Conservation (phyloP, 2,888 invertebrate genomes). For the Machimus rusticus region DNA sequence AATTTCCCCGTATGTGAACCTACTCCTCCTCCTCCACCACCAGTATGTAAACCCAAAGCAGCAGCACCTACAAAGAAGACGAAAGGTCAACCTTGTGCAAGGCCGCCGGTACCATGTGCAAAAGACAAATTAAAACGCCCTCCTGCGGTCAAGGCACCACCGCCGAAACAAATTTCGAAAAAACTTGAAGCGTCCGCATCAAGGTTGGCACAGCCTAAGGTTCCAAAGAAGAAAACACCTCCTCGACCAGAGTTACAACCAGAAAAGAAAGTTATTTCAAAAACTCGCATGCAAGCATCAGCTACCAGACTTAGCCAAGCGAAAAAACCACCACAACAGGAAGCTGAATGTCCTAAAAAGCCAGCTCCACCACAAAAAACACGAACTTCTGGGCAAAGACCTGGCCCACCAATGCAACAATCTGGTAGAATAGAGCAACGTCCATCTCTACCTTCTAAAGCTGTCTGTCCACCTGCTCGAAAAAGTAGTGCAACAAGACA, state of each 20-base stretch:
- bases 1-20: neutral
- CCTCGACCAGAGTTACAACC: neutral
- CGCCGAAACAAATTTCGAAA: neutral
- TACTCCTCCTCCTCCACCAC: neutral
- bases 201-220: neutral
- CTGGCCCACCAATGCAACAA: neutral
- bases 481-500: no score
- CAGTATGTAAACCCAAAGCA: neutral
- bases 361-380: neutral
- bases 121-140: neutral
- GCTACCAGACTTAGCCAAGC: neutral
- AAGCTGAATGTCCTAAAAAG: neutral
- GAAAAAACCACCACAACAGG: neutral
- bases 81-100: neutral
- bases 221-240: neutral
- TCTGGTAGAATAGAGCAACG: no score
- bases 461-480: no score
- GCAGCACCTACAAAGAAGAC: neutral
- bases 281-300: neutral
- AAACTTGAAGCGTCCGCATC: neutral
- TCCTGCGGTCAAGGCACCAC: neutral
- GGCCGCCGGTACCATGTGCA: no score
- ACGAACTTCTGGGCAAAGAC: neutral
- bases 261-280: neutral
- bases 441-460: no score